Evolutionary conservation across 2,888 invertebrate genomes (phyloP).

Genomic region (Caenorhabditis doughertyi): DNA sequence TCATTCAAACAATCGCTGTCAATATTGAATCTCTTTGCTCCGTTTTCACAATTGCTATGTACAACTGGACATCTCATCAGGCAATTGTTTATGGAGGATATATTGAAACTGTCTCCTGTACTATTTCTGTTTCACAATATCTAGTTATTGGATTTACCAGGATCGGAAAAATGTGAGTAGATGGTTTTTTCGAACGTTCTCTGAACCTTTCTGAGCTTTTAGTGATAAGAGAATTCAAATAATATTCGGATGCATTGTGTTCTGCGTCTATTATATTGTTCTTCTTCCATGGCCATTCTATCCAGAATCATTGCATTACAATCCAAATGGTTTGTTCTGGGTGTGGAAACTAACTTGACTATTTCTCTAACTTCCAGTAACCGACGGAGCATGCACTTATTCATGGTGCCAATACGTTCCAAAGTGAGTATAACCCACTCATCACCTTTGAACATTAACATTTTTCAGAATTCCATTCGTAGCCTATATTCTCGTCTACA

Average conservation of each 20-base stretch:
- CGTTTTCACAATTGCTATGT: conserved; percentile 72
- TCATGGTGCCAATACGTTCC: conserved; percentile 66
- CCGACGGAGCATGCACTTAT: conserved; percentile 67
- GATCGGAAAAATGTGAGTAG: conserved; percentile 65
- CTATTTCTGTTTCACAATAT: conserved; percentile 61
- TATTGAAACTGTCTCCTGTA: conserved; percentile 65
- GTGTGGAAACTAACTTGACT: background rate
- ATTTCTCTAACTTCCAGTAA: conserved; percentile 19
- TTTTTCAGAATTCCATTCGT: conserved; percentile 55
- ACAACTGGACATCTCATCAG: conserved; percentile 70
- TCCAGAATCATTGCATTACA: conserved; percentile 47
- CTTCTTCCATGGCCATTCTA: conserved; percentile 71
- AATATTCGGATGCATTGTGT: conserved; percentile 61
- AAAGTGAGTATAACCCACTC: conserved; percentile 12
- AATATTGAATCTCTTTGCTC: conserved; percentile 67
- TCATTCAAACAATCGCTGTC: conserved; percentile 63
- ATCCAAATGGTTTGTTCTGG: conserved; percentile 58
- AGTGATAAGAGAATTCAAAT: conserved; percentile 68
- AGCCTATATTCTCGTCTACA: conserved; percentile 63
- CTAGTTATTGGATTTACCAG: conserved; percentile 63
- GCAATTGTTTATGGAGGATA: conserved; percentile 72
- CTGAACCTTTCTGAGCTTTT: background rate
- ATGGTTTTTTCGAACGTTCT: background rate
- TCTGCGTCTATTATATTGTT: conserved; percentile 62
- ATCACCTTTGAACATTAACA: background rate